Conservation (phyloP, 2,113 vertebrate genomes). For the Spea multiplicata region DNA sequence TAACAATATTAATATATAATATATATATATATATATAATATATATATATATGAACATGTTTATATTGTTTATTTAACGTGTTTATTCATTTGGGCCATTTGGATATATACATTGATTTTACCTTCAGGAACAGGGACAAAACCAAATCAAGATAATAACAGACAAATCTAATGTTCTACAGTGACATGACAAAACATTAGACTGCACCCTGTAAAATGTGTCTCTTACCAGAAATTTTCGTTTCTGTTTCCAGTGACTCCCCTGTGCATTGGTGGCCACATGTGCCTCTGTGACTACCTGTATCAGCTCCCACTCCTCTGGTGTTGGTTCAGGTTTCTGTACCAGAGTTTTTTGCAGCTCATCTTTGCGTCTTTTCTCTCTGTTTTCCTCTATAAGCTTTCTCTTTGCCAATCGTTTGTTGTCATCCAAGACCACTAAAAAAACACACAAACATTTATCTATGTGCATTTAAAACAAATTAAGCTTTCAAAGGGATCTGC, state of each 20-base stretch:
- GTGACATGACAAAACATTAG: not conserved
- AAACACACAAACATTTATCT: not conserved
- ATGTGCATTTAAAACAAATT: too few relatives aligned
- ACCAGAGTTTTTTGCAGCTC: constrained; percentile 87
- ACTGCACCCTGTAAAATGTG: not conserved
- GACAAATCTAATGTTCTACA: too few relatives aligned
- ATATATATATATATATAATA: too few relatives aligned
- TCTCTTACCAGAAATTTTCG: constrained; percentile 95
- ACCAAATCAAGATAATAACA: too few relatives aligned
- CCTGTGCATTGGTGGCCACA: constrained; percentile 94
- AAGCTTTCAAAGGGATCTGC: too few relatives aligned
- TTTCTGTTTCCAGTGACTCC: constrained; percentile 98
- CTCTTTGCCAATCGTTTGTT: constrained; percentile 92
- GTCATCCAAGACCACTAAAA: constrained; percentile 93
- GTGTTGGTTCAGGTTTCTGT: constrained; percentile 86
- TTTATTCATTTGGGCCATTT: too few relatives aligned
- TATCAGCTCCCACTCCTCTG: constrained; percentile 96
- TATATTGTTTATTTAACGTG: too few relatives aligned
- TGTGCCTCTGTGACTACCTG: constrained; percentile 93
- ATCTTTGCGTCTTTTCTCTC: constrained; percentile 85
- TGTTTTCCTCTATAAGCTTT: constrained; percentile 94
- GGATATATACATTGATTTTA: too few relatives aligned
- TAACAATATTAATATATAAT: too few relatives aligned
- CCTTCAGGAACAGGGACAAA: too few relatives aligned
- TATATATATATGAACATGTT: too few relatives aligned